phyloP scores from a whole-genome alignment of 2,113 vertebrate genomes.

The Centropus bengalensis region DNA sequence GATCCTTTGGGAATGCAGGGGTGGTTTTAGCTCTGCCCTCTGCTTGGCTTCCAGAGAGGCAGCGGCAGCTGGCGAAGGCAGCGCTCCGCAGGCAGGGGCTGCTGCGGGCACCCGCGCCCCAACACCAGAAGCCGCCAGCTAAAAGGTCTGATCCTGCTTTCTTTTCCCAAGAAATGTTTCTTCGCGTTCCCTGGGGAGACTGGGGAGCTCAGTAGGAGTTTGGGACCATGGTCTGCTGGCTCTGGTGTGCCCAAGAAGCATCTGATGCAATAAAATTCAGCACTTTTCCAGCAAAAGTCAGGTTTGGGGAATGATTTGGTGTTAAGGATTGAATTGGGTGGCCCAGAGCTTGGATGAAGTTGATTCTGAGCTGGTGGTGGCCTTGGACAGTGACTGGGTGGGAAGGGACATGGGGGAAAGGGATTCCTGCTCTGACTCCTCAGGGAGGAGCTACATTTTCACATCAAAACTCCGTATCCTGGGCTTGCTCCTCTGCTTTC shows the following conservation, averaged over 20 bases:
- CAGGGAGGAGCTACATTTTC: background rate
- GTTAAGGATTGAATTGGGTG: background rate
- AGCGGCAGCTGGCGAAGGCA: conserved; percentile 88
- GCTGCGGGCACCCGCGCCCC: conserved; percentile 71
- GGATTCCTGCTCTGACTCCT: background rate
- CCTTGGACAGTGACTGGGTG: background rate
- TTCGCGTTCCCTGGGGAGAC: background rate
- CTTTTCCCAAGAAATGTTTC: background rate
- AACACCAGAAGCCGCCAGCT: conserved; percentile 74
- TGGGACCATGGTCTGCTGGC: background rate
- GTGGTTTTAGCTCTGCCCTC: background rate
- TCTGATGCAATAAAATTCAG: background rate
- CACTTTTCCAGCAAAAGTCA: background rate
- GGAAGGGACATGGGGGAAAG: fast-evolving
- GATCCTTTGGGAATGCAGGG: background rate
- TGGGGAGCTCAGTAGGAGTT: too few species aligned
- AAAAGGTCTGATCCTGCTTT: conserved; percentile 80
- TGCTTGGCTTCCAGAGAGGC: conserved; percentile 82
- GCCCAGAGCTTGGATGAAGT: background rate
- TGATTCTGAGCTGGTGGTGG: background rate
- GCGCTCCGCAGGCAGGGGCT: conserved; percentile 89
- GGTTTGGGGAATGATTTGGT: background rate
- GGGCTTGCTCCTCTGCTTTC: background rate
- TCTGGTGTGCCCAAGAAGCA: background rate
- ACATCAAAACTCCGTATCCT: background rate